Evolutionary conservation across 1,140 invertebrate genomes (phyloP).

Genomic region (Drosophila trapezifrons): DNA sequence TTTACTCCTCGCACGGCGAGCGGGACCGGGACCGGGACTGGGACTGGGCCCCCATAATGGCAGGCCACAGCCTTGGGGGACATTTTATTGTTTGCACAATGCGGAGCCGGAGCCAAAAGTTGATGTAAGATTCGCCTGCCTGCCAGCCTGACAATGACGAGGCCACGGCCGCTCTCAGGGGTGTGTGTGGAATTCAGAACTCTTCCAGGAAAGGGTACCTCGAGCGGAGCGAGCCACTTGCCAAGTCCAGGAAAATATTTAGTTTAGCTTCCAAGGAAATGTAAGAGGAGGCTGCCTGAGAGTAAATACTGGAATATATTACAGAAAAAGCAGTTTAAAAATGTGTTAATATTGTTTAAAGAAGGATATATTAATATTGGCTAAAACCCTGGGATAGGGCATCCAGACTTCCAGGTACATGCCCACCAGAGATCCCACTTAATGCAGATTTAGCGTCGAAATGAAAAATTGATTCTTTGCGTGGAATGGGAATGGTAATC

Average conservation of each 20-base stretch:
- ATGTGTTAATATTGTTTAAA: not conserved
- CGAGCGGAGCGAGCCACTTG: conserved; percentile 3
- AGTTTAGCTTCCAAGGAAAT: conserved; percentile 1
- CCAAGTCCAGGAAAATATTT: conserved; percentile 3
- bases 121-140: conserved; percentile 82
- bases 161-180: conserved; percentile 44
- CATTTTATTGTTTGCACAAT: conserved; percentile 84
- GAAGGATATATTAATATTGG: too few relatives aligned
- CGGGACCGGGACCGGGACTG: conserved; percentile 23
- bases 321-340: not conserved
- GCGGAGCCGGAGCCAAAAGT: conserved; percentile 56
- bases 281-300: not conserved
- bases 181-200: conserved; percentile 59
- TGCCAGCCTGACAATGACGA: conserved; percentile 31
- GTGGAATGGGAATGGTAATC: conserved; percentile 55
- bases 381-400: not conserved
- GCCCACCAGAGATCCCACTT: conserved; percentile 7
- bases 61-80: conserved; percentile 77
- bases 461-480: conserved; percentile 84
- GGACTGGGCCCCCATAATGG: conserved; percentile 48
- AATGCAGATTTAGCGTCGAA: conserved; percentile 67
- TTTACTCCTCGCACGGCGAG: conserved; percentile 65
- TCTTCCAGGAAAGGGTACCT: conserved; percentile 38
- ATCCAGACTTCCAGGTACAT: not conserved
- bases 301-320: not conserved